Evolutionary conservation across 2,797 vertebrate genomes (phyloP).

Genomic region (Philypnodon macrostomus): DNA sequence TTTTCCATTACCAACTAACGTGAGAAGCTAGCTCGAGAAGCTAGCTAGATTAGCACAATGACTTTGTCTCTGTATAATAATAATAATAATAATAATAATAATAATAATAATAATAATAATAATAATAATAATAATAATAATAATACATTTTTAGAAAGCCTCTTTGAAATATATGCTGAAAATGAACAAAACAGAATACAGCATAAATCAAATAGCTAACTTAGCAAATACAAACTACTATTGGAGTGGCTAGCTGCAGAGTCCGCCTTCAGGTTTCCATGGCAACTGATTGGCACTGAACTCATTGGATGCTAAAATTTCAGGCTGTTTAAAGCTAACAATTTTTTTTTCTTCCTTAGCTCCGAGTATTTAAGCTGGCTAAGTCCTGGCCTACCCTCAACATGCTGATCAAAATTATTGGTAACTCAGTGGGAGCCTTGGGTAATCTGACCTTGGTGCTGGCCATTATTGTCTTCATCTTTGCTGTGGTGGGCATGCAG

Average conservation of each 20-base stretch:
- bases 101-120: too few species aligned
- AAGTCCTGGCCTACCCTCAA: conserved; percentile 99
- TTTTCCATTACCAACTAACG: too few species aligned
- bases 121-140: too few species aligned
- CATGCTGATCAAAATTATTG: conserved; percentile 99
- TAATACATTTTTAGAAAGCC: too few species aligned
- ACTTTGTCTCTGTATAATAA: too few species aligned
- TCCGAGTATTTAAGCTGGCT: conserved; percentile 97
- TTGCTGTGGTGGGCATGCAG: conserved; percentile 99
- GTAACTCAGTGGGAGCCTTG: conserved; percentile 96
- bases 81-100: too few species aligned
- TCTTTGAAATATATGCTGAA: too few species aligned
- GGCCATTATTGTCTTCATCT: conserved; percentile 99
- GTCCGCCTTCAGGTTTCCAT: background rate
- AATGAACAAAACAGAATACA: background rate
- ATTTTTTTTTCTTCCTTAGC: conserved; percentile 62
- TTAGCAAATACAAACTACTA: background rate
- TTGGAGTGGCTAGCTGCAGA: too few species aligned
- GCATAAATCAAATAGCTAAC: background rate
- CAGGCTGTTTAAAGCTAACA: background rate
- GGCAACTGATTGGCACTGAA: too few species aligned
- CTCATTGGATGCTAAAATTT: too few species aligned
- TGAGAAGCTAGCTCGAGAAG: background rate
- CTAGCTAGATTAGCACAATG: background rate
- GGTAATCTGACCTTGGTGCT: conserved; percentile 97